Evolutionary conservation across 2,113 vertebrate genomes (phyloP).

Genomic region (Columba janthina): DNA sequence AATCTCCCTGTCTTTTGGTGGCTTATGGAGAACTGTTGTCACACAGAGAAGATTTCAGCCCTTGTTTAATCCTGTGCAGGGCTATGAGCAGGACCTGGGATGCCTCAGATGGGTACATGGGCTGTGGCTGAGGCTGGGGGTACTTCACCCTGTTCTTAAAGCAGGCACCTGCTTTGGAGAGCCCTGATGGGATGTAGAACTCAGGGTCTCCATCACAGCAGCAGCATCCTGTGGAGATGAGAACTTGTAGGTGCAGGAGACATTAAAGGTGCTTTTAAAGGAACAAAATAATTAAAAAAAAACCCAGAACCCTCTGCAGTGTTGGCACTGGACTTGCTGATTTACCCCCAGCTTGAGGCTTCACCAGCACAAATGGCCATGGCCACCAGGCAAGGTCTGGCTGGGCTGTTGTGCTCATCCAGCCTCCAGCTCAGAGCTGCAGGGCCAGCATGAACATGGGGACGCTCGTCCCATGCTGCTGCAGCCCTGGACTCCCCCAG

Average conservation of each 20-base stretch:
- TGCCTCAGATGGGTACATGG: background rate
- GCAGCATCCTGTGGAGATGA: rapidly evolving
- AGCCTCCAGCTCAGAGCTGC: background rate
- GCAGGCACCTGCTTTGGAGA: background rate
- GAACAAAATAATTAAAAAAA: background rate
- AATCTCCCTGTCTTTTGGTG: background rate
- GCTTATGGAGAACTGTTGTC: background rate
- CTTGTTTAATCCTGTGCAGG: background rate
- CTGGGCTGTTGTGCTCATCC: background rate
- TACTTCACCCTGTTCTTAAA: background rate
- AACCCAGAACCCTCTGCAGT: rapidly evolving
- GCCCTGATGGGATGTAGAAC: rapidly evolving
- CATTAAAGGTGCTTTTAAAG: background rate
- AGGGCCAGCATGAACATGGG: rapidly evolving
- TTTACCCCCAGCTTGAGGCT: background rate
- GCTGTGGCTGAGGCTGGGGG: background rate
- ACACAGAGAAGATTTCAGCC: background rate
- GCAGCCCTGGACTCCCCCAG: background rate
- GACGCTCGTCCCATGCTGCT: rapidly evolving
- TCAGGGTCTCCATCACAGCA: background rate
- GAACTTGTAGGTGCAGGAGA: background rate
- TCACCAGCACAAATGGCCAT: background rate
- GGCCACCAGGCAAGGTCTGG: background rate
- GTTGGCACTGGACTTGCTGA: background rate
- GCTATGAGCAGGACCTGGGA: background rate